These are phyloP conservation scores for Syngnathus floridae DNA, from an alignment of 2,113 vertebrate genomes.

Conservation along the genomic window DNA sequence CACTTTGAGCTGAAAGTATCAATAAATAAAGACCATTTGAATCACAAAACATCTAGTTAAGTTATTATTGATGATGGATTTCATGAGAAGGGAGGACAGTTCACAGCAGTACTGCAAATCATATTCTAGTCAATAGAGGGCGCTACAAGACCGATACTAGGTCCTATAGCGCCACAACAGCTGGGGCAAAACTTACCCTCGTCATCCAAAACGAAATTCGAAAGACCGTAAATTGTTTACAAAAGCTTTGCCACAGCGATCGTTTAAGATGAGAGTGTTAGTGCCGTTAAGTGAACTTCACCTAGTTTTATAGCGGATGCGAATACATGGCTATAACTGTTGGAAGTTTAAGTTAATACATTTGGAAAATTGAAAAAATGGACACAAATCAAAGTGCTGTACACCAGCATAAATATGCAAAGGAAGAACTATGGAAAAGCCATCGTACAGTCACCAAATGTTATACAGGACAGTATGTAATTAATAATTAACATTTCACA, in stretches of 20 bases:
- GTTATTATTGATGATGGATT: not conserved
- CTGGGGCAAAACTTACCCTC: not conserved
- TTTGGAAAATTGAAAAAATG: no score
- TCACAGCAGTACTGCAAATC: slow-evolving; percentile 7
- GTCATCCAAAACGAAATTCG: not conserved
- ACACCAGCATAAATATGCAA: no score
- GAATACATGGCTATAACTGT: no score
- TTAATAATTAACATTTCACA: no score
- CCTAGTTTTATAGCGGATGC: no score
- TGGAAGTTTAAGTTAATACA: no score
- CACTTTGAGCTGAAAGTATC: slow-evolving; percentile 54
- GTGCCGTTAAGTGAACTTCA: no score
- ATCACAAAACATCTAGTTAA: not conserved
- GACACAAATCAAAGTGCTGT: no score
- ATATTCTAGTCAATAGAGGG: slow-evolving; percentile 49
- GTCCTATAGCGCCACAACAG: not conserved
- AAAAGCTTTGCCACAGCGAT: not conserved
- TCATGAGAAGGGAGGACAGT: not conserved
- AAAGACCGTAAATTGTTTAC: no score
- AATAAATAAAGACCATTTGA: slow-evolving; percentile 63
- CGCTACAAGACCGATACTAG: slow-evolving; percentile 26
- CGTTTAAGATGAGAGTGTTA: not conserved
- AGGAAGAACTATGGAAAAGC: no score
- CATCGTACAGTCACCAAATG: no score
- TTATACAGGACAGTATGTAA: no score